These are phyloP conservation scores for Graptemys geographica DNA, from an alignment of 2,797 vertebrate species.

Conservation along the genomic window DNA sequence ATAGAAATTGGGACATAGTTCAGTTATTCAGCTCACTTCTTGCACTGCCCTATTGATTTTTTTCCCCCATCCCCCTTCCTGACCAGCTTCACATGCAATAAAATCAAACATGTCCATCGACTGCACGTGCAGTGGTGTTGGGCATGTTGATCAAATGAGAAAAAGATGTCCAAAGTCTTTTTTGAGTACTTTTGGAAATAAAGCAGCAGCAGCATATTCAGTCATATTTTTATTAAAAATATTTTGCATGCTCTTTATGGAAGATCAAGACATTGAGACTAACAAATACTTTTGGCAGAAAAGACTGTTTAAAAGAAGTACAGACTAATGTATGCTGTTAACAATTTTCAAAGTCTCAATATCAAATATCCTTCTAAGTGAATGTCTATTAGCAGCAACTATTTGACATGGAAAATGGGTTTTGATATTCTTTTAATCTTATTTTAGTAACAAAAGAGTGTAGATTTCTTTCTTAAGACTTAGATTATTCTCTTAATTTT, in stretches of 20 bases:
- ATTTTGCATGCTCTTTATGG: not conserved
- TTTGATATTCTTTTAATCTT: not conserved
- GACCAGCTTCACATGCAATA: slow-evolving; percentile 29
- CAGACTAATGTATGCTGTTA: not conserved
- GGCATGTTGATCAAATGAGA: not conserved
- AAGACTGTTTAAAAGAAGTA: not conserved
- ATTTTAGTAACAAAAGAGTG: slow-evolving; percentile 16
- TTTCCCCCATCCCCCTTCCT: not conserved
- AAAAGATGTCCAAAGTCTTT: not conserved
- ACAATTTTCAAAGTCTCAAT: not conserved
- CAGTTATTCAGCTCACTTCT: slow-evolving; percentile 43
- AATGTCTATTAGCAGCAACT: not conserved
- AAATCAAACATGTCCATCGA: not conserved
- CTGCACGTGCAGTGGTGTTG: not conserved
- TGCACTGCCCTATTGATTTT: not conserved
- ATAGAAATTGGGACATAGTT: slow-evolving; percentile 65
- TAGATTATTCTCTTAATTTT: not conserved
- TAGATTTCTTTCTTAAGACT: not conserved
- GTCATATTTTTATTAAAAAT: not conserved
- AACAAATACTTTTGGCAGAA: not conserved
- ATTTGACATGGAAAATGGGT: not conserved
- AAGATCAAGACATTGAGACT: not conserved
- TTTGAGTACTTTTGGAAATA: not conserved
- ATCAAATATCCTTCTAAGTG: not conserved
- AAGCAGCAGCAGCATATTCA: not conserved